Percentiles rank a stretch among this genome's conserved stretches.
Conservation (phyloP, 2,113 vertebrate genomes). For the Melanostigma gelatinosum region DNA sequence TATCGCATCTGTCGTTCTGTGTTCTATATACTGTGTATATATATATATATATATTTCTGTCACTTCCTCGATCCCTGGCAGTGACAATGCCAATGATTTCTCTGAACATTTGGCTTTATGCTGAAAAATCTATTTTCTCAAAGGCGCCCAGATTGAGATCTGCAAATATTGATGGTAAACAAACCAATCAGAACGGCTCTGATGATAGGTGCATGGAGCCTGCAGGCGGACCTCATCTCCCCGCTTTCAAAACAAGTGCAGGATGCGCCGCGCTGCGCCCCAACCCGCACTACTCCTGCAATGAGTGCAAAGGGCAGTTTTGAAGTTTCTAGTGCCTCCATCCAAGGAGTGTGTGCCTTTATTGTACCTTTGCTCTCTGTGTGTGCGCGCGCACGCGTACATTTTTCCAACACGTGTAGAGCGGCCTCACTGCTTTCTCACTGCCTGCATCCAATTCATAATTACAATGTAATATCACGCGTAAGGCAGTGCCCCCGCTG, state of each 20-base stretch:
- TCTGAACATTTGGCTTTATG: constrained; percentile 69
- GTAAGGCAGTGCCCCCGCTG: constrained; percentile 78
- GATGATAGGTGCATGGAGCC: constrained; percentile 52
- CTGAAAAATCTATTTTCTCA: constrained; percentile 77
- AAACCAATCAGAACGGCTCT: constrained; percentile 71
- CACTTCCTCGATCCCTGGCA: constrained; percentile 23
- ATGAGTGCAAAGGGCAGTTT: constrained; percentile 38
- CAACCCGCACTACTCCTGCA: constrained; percentile 66
- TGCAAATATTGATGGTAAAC: constrained; percentile 80
- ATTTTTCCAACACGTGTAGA: constrained; percentile 62
- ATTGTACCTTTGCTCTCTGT: constrained; percentile 24
- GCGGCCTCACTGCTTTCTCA: constrained; percentile 55
- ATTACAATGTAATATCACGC: constrained; percentile 84
- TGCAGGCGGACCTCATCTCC: constrained; percentile 52
- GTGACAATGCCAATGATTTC: constrained; percentile 57
- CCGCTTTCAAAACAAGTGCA: constrained; percentile 56
- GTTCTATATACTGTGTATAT: constrained; percentile 4
- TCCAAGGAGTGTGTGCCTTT: constrained; percentile 46
- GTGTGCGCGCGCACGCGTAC: background rate
- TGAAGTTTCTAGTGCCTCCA: constrained; percentile 57
- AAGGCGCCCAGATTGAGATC: constrained; percentile 73
- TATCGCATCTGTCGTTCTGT: background rate
- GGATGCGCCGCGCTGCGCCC: constrained; percentile 33
- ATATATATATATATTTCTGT: constrained; percentile 17
- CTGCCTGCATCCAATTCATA: constrained; percentile 79